phyloP scores from a whole-genome alignment of 2,888 invertebrate genomes.

The Eristalis intricaria region DNA sequence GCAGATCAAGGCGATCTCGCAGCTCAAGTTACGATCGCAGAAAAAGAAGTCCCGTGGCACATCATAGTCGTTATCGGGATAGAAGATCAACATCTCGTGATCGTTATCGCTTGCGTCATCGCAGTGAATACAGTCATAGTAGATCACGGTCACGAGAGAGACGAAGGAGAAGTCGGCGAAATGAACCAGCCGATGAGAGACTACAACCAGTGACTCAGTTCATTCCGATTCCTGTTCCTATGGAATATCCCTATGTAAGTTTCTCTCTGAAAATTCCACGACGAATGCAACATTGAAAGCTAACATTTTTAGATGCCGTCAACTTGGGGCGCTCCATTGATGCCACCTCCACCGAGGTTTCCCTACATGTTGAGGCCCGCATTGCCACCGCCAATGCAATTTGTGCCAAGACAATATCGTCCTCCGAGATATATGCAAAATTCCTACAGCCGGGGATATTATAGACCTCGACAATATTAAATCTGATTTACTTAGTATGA shows the following conservation, averaged over 20 bases:
- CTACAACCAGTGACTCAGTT: constrained; percentile 46
- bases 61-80: constrained; percentile 24
- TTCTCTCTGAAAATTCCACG: neutral
- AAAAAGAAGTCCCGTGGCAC: constrained; percentile 19
- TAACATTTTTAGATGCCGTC: constrained; percentile 31
- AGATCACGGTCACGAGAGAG: constrained; percentile 56
- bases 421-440: constrained; percentile 36
- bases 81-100: constrained; percentile 50
- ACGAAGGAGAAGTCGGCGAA: constrained; percentile 12
- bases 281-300: neutral
- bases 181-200: neutral
- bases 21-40: constrained; percentile 30
- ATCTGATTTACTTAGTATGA: neutral
- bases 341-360: constrained; percentile 50
- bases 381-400: constrained; percentile 32
- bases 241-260: constrained; percentile 61
- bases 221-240: constrained; percentile 66
- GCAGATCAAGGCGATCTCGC: constrained; percentile 36
- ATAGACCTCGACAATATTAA: constrained; percentile 47
- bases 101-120: constrained; percentile 24
- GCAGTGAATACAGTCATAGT: constrained; percentile 35
- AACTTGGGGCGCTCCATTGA: constrained; percentile 52
- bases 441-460: constrained; percentile 35
- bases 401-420: constrained; percentile 37
- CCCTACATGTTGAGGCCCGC: constrained; percentile 50